Base-by-base conservation (phyloP, 2,888 invertebrate species). In the Antitype chi region DNA sequence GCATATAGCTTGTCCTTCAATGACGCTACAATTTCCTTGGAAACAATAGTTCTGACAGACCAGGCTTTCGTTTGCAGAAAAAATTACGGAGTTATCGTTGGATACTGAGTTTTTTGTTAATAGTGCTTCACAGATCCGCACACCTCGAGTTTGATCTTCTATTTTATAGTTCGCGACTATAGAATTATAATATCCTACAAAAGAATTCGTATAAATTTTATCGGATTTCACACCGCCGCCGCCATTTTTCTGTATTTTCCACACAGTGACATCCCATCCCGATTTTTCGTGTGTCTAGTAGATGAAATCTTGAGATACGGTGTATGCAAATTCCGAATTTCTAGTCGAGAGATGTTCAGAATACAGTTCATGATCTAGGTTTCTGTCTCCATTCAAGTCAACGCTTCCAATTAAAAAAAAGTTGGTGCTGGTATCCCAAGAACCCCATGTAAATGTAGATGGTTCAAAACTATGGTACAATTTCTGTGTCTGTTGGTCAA, bases 281-380 rank as follows among this genome's bases (percentile, higher is more conserved):
- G 5, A 38, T 38, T 38, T 38, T 55, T 5, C 0, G 3, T 2
- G 0, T 0, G 9, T 20, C 25, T 11, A 66, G 66, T 66, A 66
- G 9, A 66, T 20, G 7, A 9, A 49, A 66, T 66, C 66, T 28
- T 66, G 28, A 11, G 49, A 49, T 47, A 66, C 66, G 3, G 38
- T 62, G 23, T 38, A 6, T 55, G 4, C 53, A n/a, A n/a, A n/a
- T n/a, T n/a, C n/a, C n/a, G 20, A 52, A 20, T 7, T 1, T 7
- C 7, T 7, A n/a, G n/a, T n/a, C 11, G 4, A 5, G 4, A 11
- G 0, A 11, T 0, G 1, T n/a, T 23, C 25, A 1, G 11, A 17
- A 17, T 17, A 9, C 3, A 3, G 25, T 7, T 0, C 3, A 20
- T 0, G 3, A 38, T 38, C 5, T 38, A 38, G 38, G 38, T 38